Base-by-base conservation (phyloP, 2,113 vertebrate genomes). In the Struthio camelus region DNA sequence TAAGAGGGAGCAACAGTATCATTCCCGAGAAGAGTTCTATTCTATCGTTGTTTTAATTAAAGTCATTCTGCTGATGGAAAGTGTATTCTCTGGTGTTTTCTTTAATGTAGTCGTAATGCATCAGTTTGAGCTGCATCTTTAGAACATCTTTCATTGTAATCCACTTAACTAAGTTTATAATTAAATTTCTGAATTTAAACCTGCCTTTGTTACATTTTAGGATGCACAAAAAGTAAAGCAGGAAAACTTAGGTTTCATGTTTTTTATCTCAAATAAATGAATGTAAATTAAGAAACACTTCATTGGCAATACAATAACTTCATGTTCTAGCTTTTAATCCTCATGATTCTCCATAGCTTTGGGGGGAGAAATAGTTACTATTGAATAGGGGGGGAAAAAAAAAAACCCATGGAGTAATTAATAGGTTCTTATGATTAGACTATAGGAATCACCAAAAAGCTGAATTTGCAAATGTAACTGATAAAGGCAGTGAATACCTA, bases 131-230 rank as follows among this genome's bases (percentile, higher is more conserved):
- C 89, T 98, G 97, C 96, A 96, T 97, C 97, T 96, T 94, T 98
- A 97, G 93, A 97, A 82, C 96, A 97, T 98, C 94, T 97, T 98
- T 98, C 97, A 98, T 98, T 98, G 97, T 98, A 98, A 98, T 97
- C 97, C 96, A 97, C 97, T 98, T 98, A 97, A 92, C 97, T 93
- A 95, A 97, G 94, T 98, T 98, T 98, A 96, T 98, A 98, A 98
- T 98, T 98, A 98, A 98, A 98, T 96, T 98, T 98, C 96, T 97
- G 93, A 97, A 98, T 98, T 97, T 97, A 97, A 97, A 97, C 96
- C 96, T 97, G 97, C 92, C 89, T 94, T 91, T 96, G 96, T 96
- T 96, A 94, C 13, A 51, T 97, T 97, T 96, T 96, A 97, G 90
- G 58, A 58, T 84, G 67, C 90, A 66, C 2, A 2, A 80, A 97